These are phyloP conservation scores for Mola mola DNA, from an alignment of 2,113 vertebrate species.

Conservation along the genomic window DNA sequence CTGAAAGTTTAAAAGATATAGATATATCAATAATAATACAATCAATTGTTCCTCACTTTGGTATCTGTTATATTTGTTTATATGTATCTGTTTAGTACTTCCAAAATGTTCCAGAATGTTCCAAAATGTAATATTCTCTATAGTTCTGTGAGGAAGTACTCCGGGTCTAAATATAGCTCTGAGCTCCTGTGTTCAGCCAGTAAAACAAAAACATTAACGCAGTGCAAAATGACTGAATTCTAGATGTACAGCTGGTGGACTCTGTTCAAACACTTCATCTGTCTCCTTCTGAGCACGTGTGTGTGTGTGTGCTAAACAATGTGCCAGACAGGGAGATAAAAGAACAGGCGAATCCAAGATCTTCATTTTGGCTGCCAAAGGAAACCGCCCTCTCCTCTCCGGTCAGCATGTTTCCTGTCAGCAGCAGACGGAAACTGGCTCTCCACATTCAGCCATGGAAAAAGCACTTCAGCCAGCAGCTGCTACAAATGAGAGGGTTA, in stretches of 20 bases:
- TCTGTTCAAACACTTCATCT: constrained; percentile 27
- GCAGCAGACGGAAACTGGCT: constrained; percentile 60
- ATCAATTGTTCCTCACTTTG: too few relatives aligned
- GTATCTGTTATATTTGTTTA: too few relatives aligned
- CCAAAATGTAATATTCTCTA: background rate
- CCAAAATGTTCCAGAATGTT: background rate
- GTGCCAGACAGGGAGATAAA: constrained; percentile 5
- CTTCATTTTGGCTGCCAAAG: constrained; percentile 29
- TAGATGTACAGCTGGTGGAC: constrained; percentile 56
- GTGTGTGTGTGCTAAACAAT: background rate
- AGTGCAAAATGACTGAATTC: constrained; percentile 59
- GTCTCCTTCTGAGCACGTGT: background rate
- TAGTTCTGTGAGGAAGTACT: constrained; percentile 8
- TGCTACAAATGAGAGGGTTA: constrained; percentile 40
- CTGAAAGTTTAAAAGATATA: too few relatives aligned
- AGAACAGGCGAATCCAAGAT: constrained; percentile 3
- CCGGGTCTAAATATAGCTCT: constrained; percentile 54
- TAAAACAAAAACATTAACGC: constrained; percentile 56
- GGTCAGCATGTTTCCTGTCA: constrained; percentile 66
- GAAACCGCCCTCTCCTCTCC: constrained; percentile 19
- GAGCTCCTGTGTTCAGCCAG: constrained; percentile 30
- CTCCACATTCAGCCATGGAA: constrained; percentile 61
- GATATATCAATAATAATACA: too few relatives aligned
- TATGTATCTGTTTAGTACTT: background rate
- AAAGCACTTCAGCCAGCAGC: constrained; percentile 67